phyloP scores from a whole-genome alignment of 2,888 invertebrate species.

The Microplitis deprimator region DNA sequence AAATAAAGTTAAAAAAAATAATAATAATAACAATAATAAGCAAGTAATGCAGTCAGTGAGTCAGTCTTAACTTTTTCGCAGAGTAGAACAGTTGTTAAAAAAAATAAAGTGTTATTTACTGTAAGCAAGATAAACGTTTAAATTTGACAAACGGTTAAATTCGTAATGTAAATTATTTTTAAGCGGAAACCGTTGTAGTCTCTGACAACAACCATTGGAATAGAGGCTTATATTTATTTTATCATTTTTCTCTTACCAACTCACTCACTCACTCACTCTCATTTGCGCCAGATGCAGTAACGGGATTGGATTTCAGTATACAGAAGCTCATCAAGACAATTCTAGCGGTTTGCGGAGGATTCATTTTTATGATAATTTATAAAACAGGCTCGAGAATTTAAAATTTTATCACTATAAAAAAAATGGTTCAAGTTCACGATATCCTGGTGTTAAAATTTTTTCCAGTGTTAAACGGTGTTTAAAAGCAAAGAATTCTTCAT shows the following conservation, averaged over 20 bases:
- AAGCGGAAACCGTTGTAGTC: constrained; percentile 20
- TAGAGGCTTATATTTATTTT: background rate
- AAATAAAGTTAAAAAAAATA: constrained; percentile 7
- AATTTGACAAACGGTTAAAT: background rate
- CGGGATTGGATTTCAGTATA: constrained; percentile 60
- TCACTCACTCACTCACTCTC: background rate
- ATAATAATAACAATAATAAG: background rate
- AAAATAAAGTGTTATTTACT: background rate
- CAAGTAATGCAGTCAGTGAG: background rate
- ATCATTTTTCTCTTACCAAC: background rate
- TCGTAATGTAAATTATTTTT: constrained; percentile 4
- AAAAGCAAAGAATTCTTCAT: too few relatives aligned
- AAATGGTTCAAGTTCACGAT: too few relatives aligned
- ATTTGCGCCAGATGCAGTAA: constrained; percentile 38
- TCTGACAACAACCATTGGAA: constrained; percentile 9
- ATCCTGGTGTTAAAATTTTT: too few relatives aligned
- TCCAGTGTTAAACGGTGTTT: too few relatives aligned
- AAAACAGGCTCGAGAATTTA: constrained; percentile 3
- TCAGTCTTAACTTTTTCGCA: background rate
- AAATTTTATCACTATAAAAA: background rate
- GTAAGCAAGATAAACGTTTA: background rate
- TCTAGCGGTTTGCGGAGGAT: constrained; percentile 26
- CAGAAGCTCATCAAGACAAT: constrained; percentile 44
- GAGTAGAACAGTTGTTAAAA: background rate
- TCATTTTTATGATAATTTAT: constrained; percentile 22